A percentile compares a stretch with the other conserved stretches of the same genome.
Evolutionary conservation across 2,113 vertebrate genomes (phyloP).

Genomic region (Pardalotus punctatus): DNA sequence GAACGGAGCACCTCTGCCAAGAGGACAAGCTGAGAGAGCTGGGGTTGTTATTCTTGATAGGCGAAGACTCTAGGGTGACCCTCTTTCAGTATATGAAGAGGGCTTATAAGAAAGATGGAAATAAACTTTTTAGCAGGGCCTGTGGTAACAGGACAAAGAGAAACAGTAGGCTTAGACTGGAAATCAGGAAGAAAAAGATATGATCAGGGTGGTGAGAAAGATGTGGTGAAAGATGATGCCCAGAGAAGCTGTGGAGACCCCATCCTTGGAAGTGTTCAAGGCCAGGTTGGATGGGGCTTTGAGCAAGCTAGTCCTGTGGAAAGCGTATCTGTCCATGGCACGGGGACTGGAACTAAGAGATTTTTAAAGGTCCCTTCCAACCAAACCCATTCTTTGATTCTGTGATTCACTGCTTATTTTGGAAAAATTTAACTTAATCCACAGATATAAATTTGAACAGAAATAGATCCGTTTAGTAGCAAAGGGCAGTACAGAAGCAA

Average conservation of each 20-base stretch:
- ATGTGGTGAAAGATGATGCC: background rate
- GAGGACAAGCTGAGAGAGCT: background rate
- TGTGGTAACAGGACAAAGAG: background rate
- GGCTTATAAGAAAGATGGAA: background rate
- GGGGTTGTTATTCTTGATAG: background rate
- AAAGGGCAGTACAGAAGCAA: background rate
- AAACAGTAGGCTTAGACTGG: background rate
- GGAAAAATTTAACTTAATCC: background rate
- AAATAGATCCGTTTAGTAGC: background rate
- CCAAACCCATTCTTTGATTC: background rate
- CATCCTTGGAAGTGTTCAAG: background rate
- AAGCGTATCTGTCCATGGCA: fast-evolving
- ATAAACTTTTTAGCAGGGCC: background rate
- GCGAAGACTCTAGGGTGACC: fast-evolving
- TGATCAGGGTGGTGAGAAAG: fast-evolving
- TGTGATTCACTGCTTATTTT: background rate
- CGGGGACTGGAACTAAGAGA: background rate
- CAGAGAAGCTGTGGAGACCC: background rate
- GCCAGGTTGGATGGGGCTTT: background rate
- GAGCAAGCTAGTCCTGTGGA: background rate
- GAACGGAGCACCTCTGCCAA: fast-evolving
- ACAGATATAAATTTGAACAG: background rate
- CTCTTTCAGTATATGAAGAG: background rate
- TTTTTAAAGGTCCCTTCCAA: background rate
- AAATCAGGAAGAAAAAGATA: background rate